Conservation (phyloP, 2,113 vertebrate genomes). For the Chlamydotis undulata region DNA sequence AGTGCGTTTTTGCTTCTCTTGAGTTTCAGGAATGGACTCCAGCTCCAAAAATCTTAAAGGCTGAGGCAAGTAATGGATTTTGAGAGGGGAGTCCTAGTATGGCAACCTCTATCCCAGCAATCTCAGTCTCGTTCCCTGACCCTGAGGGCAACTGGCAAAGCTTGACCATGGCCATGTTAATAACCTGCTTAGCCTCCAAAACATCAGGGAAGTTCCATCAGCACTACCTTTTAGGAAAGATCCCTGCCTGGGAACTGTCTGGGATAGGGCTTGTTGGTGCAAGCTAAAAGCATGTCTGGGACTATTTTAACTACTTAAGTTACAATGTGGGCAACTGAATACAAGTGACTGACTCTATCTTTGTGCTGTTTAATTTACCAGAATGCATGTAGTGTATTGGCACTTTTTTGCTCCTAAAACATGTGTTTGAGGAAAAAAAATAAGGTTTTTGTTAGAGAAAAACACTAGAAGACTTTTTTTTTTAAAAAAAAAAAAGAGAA, state of each 20-base stretch:
- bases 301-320: neutral
- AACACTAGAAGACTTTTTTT: neutral
- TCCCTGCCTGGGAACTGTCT: neutral
- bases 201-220: neutral
- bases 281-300: neutral
- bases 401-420: accelerated
- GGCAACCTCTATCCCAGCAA: neutral
- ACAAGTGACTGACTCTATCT: neutral
- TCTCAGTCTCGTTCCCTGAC: neutral
- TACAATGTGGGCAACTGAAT: neutral
- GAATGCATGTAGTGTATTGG: accelerated
- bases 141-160: neutral
- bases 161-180: neutral
- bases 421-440: accelerated
- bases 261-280: neutral
- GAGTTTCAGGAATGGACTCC: neutral
- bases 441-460: neutral
- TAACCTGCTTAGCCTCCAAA: neutral
- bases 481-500: neutral
- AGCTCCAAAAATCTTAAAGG: neutral
- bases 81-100: neutral
- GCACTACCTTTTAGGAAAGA: neutral
- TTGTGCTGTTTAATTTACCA: neutral
- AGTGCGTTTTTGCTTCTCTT: accelerated
- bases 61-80: neutral